Percentiles rank a stretch among this genome's conserved stretches.
Evolutionary conservation across 2,888 invertebrate species (phyloP).

Genomic region (Chouioia cunea): DNA sequence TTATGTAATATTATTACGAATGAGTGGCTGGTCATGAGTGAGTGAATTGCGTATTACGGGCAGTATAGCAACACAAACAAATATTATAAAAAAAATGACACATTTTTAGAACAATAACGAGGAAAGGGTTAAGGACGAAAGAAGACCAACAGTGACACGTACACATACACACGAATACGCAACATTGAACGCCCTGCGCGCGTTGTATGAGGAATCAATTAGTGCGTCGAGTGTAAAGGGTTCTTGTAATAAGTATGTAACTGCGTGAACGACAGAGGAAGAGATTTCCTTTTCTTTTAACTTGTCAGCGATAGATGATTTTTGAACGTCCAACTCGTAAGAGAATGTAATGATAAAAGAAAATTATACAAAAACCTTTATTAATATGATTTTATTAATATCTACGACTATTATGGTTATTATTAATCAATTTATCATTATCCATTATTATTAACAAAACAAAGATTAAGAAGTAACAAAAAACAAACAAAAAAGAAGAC

Average conservation of each 20-base stretch:
- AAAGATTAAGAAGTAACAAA: conserved; percentile 42
- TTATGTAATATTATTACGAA: conserved; percentile 58
- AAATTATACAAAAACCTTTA: conserved; percentile 52
- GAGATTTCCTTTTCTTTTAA: conserved; percentile 20
- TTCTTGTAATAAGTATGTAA: conserved; percentile 20
- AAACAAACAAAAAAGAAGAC: conserved; percentile 45
- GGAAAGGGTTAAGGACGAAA: conserved; percentile 45
- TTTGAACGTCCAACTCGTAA: conserved; percentile 39
- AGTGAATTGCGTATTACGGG: conserved; percentile 28
- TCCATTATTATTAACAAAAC: conserved; percentile 59
- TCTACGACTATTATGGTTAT: conserved; percentile 60
- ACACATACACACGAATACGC: background rate
- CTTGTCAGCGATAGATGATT: conserved; percentile 19
- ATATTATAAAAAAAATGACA: conserved; percentile 36
- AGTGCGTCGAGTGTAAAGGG: conserved; percentile 13
- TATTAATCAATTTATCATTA: conserved; percentile 58
- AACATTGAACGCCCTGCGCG: conserved; percentile 9
- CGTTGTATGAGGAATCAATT: conserved; percentile 23
- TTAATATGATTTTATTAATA: conserved; percentile 58
- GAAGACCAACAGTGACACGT: conserved; percentile 25
- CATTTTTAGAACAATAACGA: conserved; percentile 46
- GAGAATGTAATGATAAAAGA: conserved; percentile 18
- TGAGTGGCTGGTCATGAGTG: conserved; percentile 38
- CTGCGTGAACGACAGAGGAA: conserved; percentile 28
- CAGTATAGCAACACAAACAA: conserved; percentile 37